These are phyloP conservation scores for Penaeus indicus DNA, from an alignment of 1,140 invertebrate species.

Conservation along the genomic window DNA sequence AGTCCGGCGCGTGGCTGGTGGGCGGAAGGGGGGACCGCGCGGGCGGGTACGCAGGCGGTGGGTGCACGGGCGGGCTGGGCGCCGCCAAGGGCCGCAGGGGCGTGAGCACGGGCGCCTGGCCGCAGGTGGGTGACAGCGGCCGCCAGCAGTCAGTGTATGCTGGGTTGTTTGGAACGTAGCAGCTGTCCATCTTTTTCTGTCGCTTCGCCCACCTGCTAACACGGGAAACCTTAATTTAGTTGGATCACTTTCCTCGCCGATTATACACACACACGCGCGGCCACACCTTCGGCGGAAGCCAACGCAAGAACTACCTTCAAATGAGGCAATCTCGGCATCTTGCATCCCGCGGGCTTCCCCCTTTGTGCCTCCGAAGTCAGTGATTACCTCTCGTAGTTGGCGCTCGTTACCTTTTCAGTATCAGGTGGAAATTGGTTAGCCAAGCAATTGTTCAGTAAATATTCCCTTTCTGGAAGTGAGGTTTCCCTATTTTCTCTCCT, in stretches of 20 bases:
- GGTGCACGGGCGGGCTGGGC: conserved; percentile 51
- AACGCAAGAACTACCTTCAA: conserved; percentile 41
- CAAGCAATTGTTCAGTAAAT: conserved; percentile 51
- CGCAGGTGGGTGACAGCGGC: conserved; percentile 52
- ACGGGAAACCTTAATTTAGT: conserved; percentile 31
- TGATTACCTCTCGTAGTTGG: conserved; percentile 35
- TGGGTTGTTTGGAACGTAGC: conserved; percentile 58
- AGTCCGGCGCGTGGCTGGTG: conserved; percentile 26
- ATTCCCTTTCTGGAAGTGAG: conserved; percentile 35
- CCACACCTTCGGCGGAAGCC: conserved; percentile 43
- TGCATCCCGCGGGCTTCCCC: conserved; percentile 51
- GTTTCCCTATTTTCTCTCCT: conserved; percentile 30
- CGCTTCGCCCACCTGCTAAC: conserved; percentile 20
- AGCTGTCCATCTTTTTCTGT: conserved; percentile 48
- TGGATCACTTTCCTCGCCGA: conserved; percentile 26
- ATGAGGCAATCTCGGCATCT: conserved; percentile 64
- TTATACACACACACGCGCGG: conserved; percentile 36
- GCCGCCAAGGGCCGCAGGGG: conserved; percentile 42
- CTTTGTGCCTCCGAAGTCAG: conserved; percentile 55
- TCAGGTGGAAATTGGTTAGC: conserved; percentile 47
- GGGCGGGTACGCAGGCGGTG: conserved; percentile 54
- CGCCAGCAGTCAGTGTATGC: conserved; percentile 60
- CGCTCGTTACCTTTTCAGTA: conserved; percentile 40
- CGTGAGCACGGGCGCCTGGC: conserved; percentile 45
- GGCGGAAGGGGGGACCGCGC: conserved; percentile 24